Base-by-base conservation (phyloP, 2,113 vertebrate genomes). In the Morphnarchus princeps region DNA sequence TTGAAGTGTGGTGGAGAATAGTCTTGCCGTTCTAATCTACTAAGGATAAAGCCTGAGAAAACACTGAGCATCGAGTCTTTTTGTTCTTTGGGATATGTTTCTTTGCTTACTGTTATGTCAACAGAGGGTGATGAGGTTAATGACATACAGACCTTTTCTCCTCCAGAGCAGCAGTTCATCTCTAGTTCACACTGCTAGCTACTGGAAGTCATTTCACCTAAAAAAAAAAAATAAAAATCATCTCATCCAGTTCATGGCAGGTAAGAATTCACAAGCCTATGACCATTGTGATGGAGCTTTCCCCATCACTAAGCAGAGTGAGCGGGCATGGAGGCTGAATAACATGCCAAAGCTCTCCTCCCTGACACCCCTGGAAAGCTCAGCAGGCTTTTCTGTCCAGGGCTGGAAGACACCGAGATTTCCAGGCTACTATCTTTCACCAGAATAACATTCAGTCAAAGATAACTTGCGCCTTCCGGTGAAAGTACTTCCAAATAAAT, bases 81-180 rank as follows among this genome's bases (percentile, higher is more conserved):
- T 52, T 4, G 1, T 89, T 95, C 47, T 89, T 72, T 61, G 43
- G 65, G 58, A 77, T 79, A 71, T 0, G 0, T 87, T 94, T 59
- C 82, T 89, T 95, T 93, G 73, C 66, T 82, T 93, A 84, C 78
- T 70, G 31, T 89, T 95, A 91, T 87, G 70, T 94, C 93, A 96
- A 55, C 78, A 77, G 81, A 85, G 14, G 45, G 74, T 91, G 91
- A 82, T 11, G 40, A 86, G 85, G 81, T 89, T 93, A 94, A 87
- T 89, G 80, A 70, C 82, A 80, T 55, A 55, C 67, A 83, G 87
- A 90, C 45, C 77, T 94, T 81, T 91, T 94, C n/a, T 24, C 38
- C 52, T 87, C 31, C 70, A 89, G 73, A 83, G 13, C 45, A 91
- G 50, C 62, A 62, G 87, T 93, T 96, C 82, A 67, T 61, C 67